Conservation (phyloP, 1,140 invertebrate species). For the Rhyacophila brunnea region DNA sequence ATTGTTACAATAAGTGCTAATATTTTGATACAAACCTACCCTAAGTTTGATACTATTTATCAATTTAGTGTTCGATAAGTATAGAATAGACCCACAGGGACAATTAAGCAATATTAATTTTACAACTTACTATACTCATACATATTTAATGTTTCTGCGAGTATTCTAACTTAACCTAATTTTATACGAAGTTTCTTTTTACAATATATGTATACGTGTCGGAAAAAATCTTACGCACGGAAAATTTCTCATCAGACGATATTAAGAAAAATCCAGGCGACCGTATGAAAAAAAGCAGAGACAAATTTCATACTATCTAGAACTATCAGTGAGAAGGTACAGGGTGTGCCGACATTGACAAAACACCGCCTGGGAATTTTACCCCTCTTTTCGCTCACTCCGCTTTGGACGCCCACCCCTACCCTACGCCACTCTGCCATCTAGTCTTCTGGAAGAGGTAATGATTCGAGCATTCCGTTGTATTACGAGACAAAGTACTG, state of each 20-base stretch:
- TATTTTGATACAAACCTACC: too few species aligned
- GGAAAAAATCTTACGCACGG: too few species aligned
- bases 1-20: too few species aligned
- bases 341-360: conserved; percentile 2
- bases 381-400: not conserved
- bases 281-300: not conserved
- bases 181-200: too few species aligned
- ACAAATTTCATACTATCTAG: not conserved
- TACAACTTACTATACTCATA: too few species aligned
- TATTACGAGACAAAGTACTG: not conserved
- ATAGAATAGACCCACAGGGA: too few species aligned
- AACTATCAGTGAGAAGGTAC: not conserved
- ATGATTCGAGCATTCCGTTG: conserved; percentile 15
- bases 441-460: conserved; percentile 1
- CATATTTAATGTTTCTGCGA: not conserved
- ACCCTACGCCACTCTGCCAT: not conserved
- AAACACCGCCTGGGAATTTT: not conserved
- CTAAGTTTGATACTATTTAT: too few species aligned
- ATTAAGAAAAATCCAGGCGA: not conserved
- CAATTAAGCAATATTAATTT: too few species aligned
- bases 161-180: not conserved
- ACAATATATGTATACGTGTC: too few species aligned
- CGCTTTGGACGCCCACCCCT: too few species aligned
- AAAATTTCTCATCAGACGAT: too few species aligned
- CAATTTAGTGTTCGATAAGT: too few species aligned